phyloP scores from a whole-genome alignment of 2,797 vertebrate genomes.

The Neomorphus geoffroyi region DNA sequence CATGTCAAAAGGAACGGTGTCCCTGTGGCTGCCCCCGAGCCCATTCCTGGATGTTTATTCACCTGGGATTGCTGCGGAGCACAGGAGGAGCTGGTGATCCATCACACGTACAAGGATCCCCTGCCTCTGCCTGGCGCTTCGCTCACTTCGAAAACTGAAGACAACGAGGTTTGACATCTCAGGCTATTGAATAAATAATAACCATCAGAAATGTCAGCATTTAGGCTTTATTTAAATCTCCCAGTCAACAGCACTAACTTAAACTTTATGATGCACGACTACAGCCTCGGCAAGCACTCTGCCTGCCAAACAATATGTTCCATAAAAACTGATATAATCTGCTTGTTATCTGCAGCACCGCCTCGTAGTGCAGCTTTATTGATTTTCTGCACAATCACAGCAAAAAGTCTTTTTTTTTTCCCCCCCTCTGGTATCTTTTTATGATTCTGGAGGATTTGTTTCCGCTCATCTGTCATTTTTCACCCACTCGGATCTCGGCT shows the following conservation, averaged over 20 bases:
- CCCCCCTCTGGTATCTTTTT: background rate
- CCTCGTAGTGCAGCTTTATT: slow-evolving; percentile 50
- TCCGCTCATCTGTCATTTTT: slow-evolving; percentile 49
- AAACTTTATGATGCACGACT: slow-evolving; percentile 57
- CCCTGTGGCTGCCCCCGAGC: background rate
- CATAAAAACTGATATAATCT: slow-evolving; percentile 65
- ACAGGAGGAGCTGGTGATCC: background rate
- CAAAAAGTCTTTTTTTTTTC: background rate
- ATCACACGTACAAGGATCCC: background rate
- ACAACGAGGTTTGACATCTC: background rate
- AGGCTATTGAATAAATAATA: slow-evolving; percentile 56
- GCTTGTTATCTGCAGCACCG: slow-evolving; percentile 60
- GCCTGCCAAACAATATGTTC: slow-evolving; percentile 64
- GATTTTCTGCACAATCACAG: slow-evolving; percentile 65
- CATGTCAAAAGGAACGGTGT: background rate
- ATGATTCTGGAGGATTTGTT: slow-evolving; percentile 55
- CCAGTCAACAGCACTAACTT: slow-evolving; percentile 41
- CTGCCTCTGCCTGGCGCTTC: background rate
- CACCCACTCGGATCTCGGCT: slow-evolving; percentile 17
- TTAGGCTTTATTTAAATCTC: slow-evolving; percentile 59
- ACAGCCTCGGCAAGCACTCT: slow-evolving; percentile 12
- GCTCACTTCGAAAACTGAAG: background rate
- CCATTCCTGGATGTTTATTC: background rate
- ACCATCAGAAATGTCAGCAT: slow-evolving; percentile 28
- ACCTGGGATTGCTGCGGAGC: background rate